Conservation (phyloP, 2,888 invertebrate genomes). For the Brachyptera risi region DNA sequence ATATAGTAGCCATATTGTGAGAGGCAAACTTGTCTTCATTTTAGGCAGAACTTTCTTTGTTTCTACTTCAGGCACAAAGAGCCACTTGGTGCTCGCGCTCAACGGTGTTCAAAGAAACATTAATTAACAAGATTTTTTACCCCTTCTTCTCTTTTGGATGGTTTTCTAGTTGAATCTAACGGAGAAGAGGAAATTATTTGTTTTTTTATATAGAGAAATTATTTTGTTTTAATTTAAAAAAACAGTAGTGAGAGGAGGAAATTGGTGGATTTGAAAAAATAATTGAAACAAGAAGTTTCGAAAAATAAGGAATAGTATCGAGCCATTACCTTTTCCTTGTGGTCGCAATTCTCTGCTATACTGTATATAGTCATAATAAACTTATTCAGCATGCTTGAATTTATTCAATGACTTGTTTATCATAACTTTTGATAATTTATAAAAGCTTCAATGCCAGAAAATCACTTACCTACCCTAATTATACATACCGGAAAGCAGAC, state of each 20-base stretch:
- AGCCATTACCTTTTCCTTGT: too few relatives aligned
- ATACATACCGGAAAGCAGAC: too few relatives aligned
- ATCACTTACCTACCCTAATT: too few relatives aligned
- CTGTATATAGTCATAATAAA: too few relatives aligned
- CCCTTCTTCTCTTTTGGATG: background rate
- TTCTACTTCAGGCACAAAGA: background rate
- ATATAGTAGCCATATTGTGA: constrained; percentile 20
- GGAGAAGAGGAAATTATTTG: background rate
- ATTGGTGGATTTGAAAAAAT: background rate
- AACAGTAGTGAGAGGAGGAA: background rate
- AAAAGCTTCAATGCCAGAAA: too few relatives aligned
- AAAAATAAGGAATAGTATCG: background rate
- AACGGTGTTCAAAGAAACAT: constrained; percentile 14
- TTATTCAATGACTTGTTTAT: too few relatives aligned
- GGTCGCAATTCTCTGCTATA: too few relatives aligned
- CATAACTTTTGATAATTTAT: too few relatives aligned
- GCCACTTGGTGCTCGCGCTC: background rate
- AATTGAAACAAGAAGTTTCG: background rate
- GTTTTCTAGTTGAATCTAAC: constrained; percentile 7
- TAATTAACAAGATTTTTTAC: constrained; percentile 10
- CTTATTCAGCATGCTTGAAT: too few relatives aligned
- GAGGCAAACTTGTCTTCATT: constrained; percentile 16
- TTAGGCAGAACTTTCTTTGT: constrained; percentile 7
- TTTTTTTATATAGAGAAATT: background rate
- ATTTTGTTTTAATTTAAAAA: background rate